Evolutionary conservation across 2,113 vertebrate genomes (phyloP).

Genomic region (Tachysurus vachellii): DNA sequence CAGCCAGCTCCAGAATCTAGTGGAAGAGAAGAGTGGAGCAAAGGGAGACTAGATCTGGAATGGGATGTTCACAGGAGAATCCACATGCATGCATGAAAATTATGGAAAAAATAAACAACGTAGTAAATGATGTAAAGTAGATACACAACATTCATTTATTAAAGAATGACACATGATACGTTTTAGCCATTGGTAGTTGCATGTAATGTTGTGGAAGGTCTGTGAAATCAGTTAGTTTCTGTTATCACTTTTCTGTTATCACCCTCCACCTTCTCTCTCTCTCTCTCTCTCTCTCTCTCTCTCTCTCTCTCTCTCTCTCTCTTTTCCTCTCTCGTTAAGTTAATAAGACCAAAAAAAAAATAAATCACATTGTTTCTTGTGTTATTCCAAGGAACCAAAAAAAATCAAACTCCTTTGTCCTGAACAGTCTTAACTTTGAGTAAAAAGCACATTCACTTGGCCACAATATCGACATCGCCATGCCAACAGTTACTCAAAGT

Average conservation of each 20-base stretch:
- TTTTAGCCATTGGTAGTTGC: not conserved
- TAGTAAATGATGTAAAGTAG: no score
- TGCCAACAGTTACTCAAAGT: not conserved
- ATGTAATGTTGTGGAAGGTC: not conserved
- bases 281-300: no score
- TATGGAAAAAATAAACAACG: no score
- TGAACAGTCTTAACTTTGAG: not conserved
- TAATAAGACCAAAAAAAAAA: not conserved
- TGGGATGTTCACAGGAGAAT: no score
- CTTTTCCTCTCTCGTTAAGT: not conserved
- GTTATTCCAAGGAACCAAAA: not conserved
- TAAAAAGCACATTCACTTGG: not conserved
- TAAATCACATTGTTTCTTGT: not conserved
- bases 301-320: no score
- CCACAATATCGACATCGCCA: not conserved
- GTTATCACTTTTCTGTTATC: not conserved
- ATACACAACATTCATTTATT: no score
- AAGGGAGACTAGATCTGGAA: no score
- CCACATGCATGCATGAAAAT: no score
- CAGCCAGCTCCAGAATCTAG: not conserved
- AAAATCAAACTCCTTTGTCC: not conserved
- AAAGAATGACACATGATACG: not conserved
- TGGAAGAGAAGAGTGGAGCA: no score
- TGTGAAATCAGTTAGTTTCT: not conserved
- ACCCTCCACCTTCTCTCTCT: not conserved